A percentile compares a stretch with the other conserved stretches of the same genome.
Conservation (phyloP, 2,888 invertebrate species). For the Thecocarcelia acutangulata region DNA sequence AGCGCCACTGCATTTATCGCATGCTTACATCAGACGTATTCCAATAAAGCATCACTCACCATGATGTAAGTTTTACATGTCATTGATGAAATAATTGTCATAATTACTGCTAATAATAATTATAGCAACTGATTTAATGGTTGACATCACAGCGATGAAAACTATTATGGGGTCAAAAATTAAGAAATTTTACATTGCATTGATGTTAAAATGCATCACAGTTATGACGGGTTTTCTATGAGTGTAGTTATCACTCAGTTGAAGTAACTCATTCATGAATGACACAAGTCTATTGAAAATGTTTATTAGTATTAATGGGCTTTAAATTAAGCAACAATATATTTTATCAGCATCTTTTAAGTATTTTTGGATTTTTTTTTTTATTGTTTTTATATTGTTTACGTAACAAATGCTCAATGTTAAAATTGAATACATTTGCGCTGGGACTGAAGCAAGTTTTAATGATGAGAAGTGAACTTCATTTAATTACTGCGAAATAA, state of each 20-base stretch:
- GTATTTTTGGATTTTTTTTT: constrained; percentile 10
- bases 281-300: constrained; percentile 16
- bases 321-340: constrained; percentile 54
- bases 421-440: neutral
- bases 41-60: too few species aligned
- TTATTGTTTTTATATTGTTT: constrained; percentile 30
- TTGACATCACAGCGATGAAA: too few species aligned
- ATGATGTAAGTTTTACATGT: too few species aligned
- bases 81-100: too few species aligned
- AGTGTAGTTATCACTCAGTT: constrained; percentile 43
- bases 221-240: too few species aligned
- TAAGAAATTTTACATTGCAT: too few species aligned
- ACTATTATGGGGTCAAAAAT: too few species aligned
- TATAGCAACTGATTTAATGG: too few species aligned
- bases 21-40: too few species aligned
- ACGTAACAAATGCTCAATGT: constrained; percentile 20
- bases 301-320: constrained; percentile 43
- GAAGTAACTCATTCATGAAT: neutral
- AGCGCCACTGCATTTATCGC: too few species aligned
- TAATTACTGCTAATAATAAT: too few species aligned
- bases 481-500: neutral
- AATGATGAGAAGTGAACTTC: constrained; percentile 31
- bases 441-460: constrained; percentile 1
- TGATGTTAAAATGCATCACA: too few species aligned
- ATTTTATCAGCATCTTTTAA: neutral